Percentiles rank a stretch among this genome's conserved stretches.
Evolutionary conservation across 2,888 invertebrate genomes (phyloP).

Genomic region (Clanis bilineata): DNA sequence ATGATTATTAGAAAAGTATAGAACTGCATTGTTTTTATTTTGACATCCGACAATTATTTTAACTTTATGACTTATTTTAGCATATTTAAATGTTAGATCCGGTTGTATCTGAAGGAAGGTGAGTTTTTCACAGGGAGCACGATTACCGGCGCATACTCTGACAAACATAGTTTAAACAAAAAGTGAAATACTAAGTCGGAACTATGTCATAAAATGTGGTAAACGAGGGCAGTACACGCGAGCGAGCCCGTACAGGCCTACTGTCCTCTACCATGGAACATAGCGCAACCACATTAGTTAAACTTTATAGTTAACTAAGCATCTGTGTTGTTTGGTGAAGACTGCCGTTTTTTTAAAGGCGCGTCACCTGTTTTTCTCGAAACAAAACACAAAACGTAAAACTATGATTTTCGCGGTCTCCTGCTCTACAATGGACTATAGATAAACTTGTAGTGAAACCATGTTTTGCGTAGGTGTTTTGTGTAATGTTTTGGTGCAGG

Average conservation of each 20-base stretch:
- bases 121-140: slow-evolving; percentile 35
- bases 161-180: slow-evolving; percentile 74
- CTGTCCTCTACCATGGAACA: slow-evolving; percentile 27
- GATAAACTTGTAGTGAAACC: too few relatives aligned
- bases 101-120: slow-evolving; percentile 18
- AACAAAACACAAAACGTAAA: too few relatives aligned
- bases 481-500: too few relatives aligned
- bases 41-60: too few relatives aligned
- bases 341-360: not conserved
- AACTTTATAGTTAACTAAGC: not conserved
- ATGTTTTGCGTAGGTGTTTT: too few relatives aligned
- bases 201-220: slow-evolving; percentile 74
- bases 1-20: too few relatives aligned
- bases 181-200: slow-evolving; percentile 75
- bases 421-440: too few relatives aligned
- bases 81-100: not conserved
- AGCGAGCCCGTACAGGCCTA: slow-evolving; percentile 47
- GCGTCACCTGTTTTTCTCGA: not conserved
- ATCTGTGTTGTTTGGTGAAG: not conserved
- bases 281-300: not conserved
- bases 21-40: too few relatives aligned
- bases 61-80: not conserved
- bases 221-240: slow-evolving; percentile 70
- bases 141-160: slow-evolving; percentile 37
- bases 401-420: too few relatives aligned